Evolutionary conservation across 2,888 invertebrate species (phyloP).

Genomic region (Carterocephalus palaemon): DNA sequence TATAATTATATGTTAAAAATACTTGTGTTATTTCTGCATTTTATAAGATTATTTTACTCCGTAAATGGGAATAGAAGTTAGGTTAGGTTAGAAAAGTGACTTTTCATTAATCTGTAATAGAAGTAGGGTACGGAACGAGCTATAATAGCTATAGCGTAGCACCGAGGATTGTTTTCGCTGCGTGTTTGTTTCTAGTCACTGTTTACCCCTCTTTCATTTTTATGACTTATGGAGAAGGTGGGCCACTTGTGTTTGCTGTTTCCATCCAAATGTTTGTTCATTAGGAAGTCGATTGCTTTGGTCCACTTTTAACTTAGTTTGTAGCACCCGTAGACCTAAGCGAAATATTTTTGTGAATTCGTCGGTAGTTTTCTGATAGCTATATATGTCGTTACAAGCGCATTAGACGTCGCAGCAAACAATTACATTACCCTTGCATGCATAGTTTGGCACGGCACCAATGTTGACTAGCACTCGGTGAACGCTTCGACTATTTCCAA

Average conservation of each 20-base stretch:
- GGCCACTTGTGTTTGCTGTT: slow-evolving; percentile 58
- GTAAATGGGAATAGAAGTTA: too few relatives aligned
- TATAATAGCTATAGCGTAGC: slow-evolving; percentile 15
- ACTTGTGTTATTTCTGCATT: slow-evolving; percentile 14
- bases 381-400: slow-evolving; percentile 52
- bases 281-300: slow-evolving; percentile 28
- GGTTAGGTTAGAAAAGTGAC: too few relatives aligned
- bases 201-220: slow-evolving; percentile 66
- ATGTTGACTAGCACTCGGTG: slow-evolving; percentile 56
- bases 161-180: slow-evolving; percentile 44
- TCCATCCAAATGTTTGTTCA: slow-evolving; percentile 52
- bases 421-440: slow-evolving; percentile 61
- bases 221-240: slow-evolving; percentile 73
- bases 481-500: slow-evolving; percentile 58
- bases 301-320: slow-evolving; percentile 13
- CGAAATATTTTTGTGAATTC: slow-evolving; percentile 29
- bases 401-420: slow-evolving; percentile 58
- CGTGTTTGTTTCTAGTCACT: slow-evolving; percentile 56
- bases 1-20: background rate
- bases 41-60: too few relatives aligned
- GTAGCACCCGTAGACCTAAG: slow-evolving; percentile 12
- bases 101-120: too few relatives aligned
- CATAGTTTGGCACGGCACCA: slow-evolving; percentile 70
- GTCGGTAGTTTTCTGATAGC: slow-evolving; percentile 38
- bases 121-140: slow-evolving; percentile 9